phyloP scores from a whole-genome alignment of 1,140 invertebrate genomes.

The Drosophila busckii region DNA sequence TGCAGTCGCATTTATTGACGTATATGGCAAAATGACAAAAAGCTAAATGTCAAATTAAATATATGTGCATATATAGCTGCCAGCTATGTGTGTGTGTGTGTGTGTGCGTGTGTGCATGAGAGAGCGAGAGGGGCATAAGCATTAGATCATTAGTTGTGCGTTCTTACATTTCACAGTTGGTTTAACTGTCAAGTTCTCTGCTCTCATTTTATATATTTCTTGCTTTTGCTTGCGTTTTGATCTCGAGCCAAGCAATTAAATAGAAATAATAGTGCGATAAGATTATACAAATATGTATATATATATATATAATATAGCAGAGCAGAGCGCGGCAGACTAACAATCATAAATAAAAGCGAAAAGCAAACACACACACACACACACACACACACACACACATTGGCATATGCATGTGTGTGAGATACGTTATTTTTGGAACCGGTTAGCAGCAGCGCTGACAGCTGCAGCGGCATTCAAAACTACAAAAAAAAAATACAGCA shows the following conservation, averaged over 20 bases:
- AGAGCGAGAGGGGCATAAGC: too few relatives aligned
- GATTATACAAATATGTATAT: slow-evolving; percentile 43
- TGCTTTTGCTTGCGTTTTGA: slow-evolving; percentile 12
- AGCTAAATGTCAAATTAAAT: too few relatives aligned
- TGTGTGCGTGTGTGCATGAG: background rate
- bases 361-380: slow-evolving; percentile 5
- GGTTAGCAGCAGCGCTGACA: slow-evolving; percentile 44
- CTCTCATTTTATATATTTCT: slow-evolving; percentile 23
- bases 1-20: too few relatives aligned
- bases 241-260: slow-evolving; percentile 18
- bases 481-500: too few relatives aligned
- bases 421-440: slow-evolving; percentile 59
- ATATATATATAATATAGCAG: slow-evolving; percentile 30
- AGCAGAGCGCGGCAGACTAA: slow-evolving; percentile 1
- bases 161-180: too few relatives aligned
- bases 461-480: slow-evolving; percentile 45
- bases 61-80: too few relatives aligned
- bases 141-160: too few relatives aligned
- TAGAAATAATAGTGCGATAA: slow-evolving; percentile 47
- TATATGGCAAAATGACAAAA: too few relatives aligned
- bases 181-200: too few relatives aligned
- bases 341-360: slow-evolving; percentile 45
- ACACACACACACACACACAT: background rate
- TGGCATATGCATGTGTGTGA: slow-evolving; percentile 4
- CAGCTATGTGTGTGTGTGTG: background rate